Conservation (phyloP, 2,113 vertebrate species). For the Okapia johnstoni region DNA sequence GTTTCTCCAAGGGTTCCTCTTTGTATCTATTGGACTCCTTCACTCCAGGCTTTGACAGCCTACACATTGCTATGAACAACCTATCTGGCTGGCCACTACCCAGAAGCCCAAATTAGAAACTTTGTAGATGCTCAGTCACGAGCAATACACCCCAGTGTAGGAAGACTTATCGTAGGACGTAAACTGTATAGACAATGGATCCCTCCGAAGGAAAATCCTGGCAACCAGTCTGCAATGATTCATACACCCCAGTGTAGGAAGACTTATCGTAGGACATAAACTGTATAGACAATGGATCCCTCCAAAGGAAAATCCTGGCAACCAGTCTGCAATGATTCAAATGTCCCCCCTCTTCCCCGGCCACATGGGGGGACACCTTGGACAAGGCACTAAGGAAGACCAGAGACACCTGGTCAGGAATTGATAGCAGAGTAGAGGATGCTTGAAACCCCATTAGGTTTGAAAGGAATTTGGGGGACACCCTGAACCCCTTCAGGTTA, state of each 20-base stretch:
- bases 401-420: neutral
- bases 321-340: neutral
- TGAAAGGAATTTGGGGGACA: neutral
- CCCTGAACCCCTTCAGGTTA: neutral
- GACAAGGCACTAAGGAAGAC: neutral
- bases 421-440: neutral
- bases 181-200: neutral
- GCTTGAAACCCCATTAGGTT: neutral
- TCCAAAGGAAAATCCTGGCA: neutral
- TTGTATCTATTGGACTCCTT: neutral
- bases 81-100: neutral
- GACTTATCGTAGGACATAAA: neutral
- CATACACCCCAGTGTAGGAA: neutral
- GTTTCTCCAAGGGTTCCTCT: neutral
- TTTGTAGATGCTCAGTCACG: neutral
- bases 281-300: neutral
- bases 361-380: neutral
- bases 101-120: neutral
- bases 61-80: neutral
- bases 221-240: neutral
- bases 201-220: neutral
- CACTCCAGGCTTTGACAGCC: neutral
- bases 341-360: accelerated
- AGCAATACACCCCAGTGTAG: neutral
- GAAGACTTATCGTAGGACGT: neutral